Percentiles rank a stretch among this genome's conserved stretches.
phyloP scores from a whole-genome alignment of 2,113 vertebrate genomes.

The Amphiprion ocellaris region DNA sequence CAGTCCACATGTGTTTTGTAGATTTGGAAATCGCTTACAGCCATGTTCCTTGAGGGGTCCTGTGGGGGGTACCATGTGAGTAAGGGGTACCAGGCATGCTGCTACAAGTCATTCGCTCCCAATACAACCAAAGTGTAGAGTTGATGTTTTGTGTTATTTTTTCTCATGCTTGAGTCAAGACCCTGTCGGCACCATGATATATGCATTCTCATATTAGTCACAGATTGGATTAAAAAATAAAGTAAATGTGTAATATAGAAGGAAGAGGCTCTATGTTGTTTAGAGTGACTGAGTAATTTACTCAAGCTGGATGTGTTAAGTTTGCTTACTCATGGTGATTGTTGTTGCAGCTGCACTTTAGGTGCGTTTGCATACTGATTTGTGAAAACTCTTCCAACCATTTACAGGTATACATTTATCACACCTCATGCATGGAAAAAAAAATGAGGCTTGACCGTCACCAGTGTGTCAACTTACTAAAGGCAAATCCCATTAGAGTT shows the following conservation, averaged over 20 bases:
- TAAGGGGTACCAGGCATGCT: too few species aligned
- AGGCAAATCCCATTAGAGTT: background rate
- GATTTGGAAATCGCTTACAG: too few species aligned
- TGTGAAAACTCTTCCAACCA: constrained; percentile 44
- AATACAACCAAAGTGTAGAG: too few species aligned
- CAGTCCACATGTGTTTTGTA: too few species aligned
- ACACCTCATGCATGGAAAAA: constrained; percentile 56
- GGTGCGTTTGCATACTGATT: constrained; percentile 65
- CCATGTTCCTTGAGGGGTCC: too few species aligned
- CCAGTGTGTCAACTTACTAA: constrained; percentile 8
- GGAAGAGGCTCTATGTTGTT: background rate
- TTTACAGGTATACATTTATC: constrained; percentile 12
- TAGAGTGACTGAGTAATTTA: background rate
- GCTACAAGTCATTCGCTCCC: too few species aligned
- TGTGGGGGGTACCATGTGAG: too few species aligned
- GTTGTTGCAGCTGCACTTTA: background rate
- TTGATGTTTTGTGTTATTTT: too few species aligned
- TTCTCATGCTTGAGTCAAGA: too few species aligned
- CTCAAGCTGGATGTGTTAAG: background rate
- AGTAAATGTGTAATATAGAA: background rate
- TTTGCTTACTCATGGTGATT: background rate
- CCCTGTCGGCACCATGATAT: too few species aligned
- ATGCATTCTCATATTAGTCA: too few species aligned
- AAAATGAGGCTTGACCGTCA: background rate
- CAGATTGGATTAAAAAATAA: too few species aligned